Evolutionary conservation across 1,140 invertebrate species (phyloP).

Genomic region (Bicyclus anynana): DNA sequence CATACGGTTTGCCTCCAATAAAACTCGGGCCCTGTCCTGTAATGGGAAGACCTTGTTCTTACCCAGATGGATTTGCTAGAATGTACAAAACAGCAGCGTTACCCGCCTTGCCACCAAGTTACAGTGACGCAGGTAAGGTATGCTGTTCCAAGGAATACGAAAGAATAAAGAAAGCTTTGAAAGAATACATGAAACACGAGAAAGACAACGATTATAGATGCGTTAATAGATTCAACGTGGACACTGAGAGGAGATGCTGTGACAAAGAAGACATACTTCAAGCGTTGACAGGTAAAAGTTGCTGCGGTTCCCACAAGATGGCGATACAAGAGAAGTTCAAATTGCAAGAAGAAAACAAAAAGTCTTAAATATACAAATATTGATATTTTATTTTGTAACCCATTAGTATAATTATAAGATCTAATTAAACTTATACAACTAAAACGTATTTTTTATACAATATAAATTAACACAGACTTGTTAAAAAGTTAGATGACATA

Average conservation of each 20-base stretch:
- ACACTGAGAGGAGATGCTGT: constrained; percentile 63
- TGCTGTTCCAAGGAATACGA: constrained; percentile 69
- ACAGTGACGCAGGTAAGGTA: constrained; percentile 62
- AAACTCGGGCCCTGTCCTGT: constrained; percentile 66
- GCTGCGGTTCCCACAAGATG: constrained; percentile 61
- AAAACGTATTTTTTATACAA: constrained; percentile 22
- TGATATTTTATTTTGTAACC: constrained; percentile 73
- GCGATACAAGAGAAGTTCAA: constrained; percentile 59
- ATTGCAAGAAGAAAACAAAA: constrained; percentile 28
- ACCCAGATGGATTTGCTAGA: constrained; percentile 65
- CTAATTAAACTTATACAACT: constrained; percentile 41
- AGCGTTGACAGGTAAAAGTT: constrained; percentile 49
- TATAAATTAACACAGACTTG: not conserved
- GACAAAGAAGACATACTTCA: constrained; percentile 57
- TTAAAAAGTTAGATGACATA: no score
- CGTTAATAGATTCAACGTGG: constrained; percentile 60
- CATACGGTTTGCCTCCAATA: constrained; percentile 64
- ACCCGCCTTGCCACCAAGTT: constrained; percentile 51
- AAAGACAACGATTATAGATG: constrained; percentile 61
- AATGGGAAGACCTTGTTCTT: constrained; percentile 59
- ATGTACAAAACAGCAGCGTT: constrained; percentile 63
- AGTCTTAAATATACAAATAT: constrained; percentile 25
- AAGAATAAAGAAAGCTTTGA: constrained; percentile 65
- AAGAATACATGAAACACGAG: constrained; percentile 58
- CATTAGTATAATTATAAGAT: constrained; percentile 32